Conservation (phyloP, 2,888 invertebrate species). For the Epinotia bilunana region DNA sequence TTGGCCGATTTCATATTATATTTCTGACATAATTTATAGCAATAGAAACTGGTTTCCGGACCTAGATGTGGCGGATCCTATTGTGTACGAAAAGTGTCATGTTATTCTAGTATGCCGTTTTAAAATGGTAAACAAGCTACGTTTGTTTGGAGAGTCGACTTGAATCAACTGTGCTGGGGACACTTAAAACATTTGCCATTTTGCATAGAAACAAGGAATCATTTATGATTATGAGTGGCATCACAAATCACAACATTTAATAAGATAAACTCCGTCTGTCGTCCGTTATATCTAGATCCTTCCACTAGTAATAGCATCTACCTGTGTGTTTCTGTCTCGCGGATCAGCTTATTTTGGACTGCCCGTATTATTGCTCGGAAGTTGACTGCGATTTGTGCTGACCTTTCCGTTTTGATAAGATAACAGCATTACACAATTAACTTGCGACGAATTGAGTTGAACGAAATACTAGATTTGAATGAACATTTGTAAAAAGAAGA, state of each 20-base stretch:
- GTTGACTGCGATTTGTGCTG: conserved; percentile 68
- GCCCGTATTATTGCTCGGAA: conserved; percentile 66
- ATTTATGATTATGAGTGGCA: conserved; percentile 18
- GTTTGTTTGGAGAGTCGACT: too few relatives aligned
- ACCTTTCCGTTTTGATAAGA: conserved; percentile 81
- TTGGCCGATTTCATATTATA: too few relatives aligned
- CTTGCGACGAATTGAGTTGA: conserved; percentile 55
- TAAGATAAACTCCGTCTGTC: neutral
- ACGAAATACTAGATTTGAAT: conserved; percentile 48
- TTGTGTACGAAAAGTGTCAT: too few relatives aligned
- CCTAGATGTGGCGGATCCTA: too few relatives aligned
- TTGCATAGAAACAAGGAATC: conserved; percentile 22
- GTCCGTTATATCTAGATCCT: conserved; percentile 18
- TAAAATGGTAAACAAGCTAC: too few relatives aligned
- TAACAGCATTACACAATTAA: conserved; percentile 66
- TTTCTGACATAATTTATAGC: too few relatives aligned
- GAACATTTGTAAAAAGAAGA: neutral
- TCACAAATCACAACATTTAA: neutral
- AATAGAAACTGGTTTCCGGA: too few relatives aligned
- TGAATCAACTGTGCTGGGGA: too few relatives aligned
- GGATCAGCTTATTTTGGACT: conserved; percentile 15
- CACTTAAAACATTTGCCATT: neutral
- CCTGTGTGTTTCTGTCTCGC: neutral
- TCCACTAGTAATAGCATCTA: neutral
- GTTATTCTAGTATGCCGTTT: too few relatives aligned